Evolutionary conservation across 1,140 invertebrate species (phyloP).

Genomic region (Phortica variegata): DNA sequence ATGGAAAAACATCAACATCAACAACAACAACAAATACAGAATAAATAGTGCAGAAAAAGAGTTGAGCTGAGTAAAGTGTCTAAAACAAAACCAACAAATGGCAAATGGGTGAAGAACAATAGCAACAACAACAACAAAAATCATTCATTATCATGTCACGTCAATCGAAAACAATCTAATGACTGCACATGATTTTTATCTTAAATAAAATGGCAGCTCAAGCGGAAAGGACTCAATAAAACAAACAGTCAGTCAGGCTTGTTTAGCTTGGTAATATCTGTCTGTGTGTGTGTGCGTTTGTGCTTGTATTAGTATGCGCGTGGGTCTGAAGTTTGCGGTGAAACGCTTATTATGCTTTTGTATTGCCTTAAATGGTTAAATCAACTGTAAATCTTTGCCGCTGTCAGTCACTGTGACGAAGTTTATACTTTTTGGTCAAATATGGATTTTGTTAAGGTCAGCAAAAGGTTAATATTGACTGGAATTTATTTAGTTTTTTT

Average conservation of each 20-base stretch:
- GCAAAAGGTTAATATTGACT: too few relatives aligned
- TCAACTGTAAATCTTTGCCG: constrained; percentile 44
- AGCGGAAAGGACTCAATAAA: constrained; percentile 6
- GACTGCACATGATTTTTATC: constrained; percentile 56
- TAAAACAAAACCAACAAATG: too few relatives aligned
- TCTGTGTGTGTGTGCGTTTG: too few relatives aligned
- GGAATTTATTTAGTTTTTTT: too few relatives aligned
- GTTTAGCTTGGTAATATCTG: constrained; percentile 1
- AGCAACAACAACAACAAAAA: constrained; percentile 14
- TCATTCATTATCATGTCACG: constrained; percentile 56
- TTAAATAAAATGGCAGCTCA: constrained; percentile 33
- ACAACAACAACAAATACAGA: constrained; percentile 7
- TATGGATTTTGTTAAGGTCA: too few relatives aligned
- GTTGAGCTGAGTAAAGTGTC: too few relatives aligned
- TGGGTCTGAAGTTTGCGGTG: constrained; percentile 31
- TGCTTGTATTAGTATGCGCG: constrained; percentile 2
- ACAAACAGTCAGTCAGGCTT: constrained; percentile 5
- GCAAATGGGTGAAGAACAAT: constrained; percentile 5
- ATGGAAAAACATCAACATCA: constrained; percentile 6
- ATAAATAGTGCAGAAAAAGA: constrained; percentile 16
- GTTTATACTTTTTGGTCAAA: too few relatives aligned
- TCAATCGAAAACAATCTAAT: constrained; percentile 56
- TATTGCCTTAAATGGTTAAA: constrained; percentile 45
- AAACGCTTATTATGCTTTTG: constrained; percentile 51
- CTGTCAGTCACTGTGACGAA: too few relatives aligned